phyloP scores from a whole-genome alignment of 2,888 invertebrate genomes.

The Plebejus anna region DNA sequence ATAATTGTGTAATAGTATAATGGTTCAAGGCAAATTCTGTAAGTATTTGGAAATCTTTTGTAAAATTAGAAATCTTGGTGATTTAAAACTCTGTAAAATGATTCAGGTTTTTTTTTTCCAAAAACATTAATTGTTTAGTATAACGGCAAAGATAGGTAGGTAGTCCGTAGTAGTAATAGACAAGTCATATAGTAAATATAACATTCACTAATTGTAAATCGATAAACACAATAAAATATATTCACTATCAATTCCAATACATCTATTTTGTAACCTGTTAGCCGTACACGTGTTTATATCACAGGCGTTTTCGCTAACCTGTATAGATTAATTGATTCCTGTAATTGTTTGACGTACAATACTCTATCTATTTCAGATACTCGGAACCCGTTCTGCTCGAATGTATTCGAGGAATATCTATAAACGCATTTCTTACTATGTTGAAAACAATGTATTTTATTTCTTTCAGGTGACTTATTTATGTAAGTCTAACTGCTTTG shows the following conservation, averaged over 20 bases:
- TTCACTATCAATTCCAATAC: background rate
- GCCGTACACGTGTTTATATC: background rate
- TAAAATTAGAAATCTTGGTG: background rate
- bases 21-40: background rate
- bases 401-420: constrained; percentile 30
- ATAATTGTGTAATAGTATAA: background rate
- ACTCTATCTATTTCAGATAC: constrained; percentile 29
- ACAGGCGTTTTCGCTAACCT: constrained; percentile 18
- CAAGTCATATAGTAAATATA: background rate
- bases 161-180: too few species aligned
- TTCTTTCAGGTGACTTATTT: background rate
- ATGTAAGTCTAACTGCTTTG: constrained; percentile 14
- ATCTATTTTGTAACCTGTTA: background rate
- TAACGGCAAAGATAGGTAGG: too few species aligned
- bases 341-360: constrained; percentile 25
- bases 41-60: background rate
- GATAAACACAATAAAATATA: background rate
- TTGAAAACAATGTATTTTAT: constrained; percentile 24
- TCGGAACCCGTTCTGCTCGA: constrained; percentile 25
- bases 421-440: constrained; percentile 30
- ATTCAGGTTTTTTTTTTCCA: too few species aligned
- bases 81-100: background rate
- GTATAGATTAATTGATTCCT: constrained; percentile 29
- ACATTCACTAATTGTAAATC: background rate
- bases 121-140: too few species aligned